Percentiles rank a stretch among this genome's conserved stretches.
Conservation (phyloP, 2,113 vertebrate species). For the Oncorhynchus keta region DNA sequence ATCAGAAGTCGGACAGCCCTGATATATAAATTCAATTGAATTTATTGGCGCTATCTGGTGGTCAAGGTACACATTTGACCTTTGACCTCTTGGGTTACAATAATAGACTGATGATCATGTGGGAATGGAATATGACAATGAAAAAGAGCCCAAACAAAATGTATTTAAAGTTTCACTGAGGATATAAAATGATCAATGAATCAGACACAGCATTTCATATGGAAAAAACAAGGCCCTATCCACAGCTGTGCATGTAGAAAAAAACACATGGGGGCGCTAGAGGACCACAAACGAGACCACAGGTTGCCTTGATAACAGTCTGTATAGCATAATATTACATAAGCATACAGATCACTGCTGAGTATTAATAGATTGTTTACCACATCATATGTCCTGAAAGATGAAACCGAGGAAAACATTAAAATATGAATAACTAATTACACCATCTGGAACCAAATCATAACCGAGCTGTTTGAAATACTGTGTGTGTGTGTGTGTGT, state of each 20-base stretch:
- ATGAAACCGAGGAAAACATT: not conserved
- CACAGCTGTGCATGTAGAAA: not conserved
- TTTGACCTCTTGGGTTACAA: no score
- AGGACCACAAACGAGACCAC: not conserved
- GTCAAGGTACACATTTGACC: not conserved
- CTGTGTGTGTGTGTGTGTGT: no score
- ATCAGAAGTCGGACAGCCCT: no score
- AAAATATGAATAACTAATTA: no score
- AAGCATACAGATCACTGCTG: constrained; percentile 37
- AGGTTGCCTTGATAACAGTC: not conserved
- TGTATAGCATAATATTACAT: constrained; percentile 35
- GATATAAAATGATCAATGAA: not conserved
- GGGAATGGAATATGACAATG: no score
- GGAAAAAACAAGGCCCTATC: not conserved
- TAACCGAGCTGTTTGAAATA: not conserved
- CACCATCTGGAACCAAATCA: not conserved
- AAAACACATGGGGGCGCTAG: constrained; percentile 44
- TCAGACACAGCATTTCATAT: not conserved
- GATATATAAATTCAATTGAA: not conserved
- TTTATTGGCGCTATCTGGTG: constrained; percentile 16
- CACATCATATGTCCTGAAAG: not conserved
- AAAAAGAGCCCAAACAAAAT: no score
- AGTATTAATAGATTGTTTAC: constrained; percentile 26
- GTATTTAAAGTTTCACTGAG: not conserved
- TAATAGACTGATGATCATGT: no score